Percentiles rank a stretch among this genome's conserved stretches.
These are phyloP conservation scores for Heliconius eleuchia DNA, from an alignment of 1,140 invertebrate genomes.

Conservation along the genomic window DNA sequence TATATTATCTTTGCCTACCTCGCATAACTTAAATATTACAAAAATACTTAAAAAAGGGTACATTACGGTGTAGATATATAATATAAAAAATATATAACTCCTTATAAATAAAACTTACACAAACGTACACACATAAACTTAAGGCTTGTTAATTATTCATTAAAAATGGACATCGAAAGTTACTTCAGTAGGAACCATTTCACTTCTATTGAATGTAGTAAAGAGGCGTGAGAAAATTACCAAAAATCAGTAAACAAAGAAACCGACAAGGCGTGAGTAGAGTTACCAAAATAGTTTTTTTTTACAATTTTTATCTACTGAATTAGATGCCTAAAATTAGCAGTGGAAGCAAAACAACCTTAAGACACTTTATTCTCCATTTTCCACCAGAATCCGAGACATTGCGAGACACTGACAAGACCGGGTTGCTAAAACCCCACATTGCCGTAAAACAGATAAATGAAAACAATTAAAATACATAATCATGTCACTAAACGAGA, in stretches of 20 bases:
- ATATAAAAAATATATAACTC: neutral
- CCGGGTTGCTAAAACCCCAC: neutral
- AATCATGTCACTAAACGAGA: neutral
- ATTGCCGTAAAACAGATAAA: neutral
- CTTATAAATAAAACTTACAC: neutral
- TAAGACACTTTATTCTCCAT: neutral
- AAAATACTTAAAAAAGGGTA: too few relatives aligned
- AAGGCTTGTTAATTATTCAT: neutral
- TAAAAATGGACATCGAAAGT: neutral
- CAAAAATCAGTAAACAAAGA: neutral
- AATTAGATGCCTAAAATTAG: too few relatives aligned
- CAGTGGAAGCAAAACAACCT: too few relatives aligned
- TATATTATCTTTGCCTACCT: too few relatives aligned
- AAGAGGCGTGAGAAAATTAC: constrained; percentile 20
- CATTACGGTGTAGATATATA: too few relatives aligned
- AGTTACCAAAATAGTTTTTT: neutral
- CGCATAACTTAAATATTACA: too few relatives aligned
- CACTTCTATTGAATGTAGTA: neutral
- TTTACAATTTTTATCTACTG: too few relatives aligned
- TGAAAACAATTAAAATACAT: neutral
- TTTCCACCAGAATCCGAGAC: neutral
- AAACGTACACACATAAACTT: neutral
- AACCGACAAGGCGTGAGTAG: neutral
- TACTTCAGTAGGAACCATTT: neutral
- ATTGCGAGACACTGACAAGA: neutral